Evolutionary conservation across 2,797 vertebrate species (phyloP).

Genomic region (Sebastes flavidus): DNA sequence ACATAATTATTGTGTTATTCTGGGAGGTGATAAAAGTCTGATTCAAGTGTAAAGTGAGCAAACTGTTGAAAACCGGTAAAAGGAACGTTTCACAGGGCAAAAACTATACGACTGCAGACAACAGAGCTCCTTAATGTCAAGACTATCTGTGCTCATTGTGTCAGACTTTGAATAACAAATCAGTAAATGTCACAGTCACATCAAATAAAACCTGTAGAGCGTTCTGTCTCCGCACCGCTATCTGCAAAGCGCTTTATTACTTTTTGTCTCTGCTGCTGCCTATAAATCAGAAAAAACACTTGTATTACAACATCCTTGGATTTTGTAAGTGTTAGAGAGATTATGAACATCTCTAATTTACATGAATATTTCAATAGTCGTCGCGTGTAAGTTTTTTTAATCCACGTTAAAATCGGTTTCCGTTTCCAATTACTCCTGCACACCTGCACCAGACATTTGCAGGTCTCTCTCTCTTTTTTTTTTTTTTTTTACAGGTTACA

Average conservation of each 20-base stretch:
- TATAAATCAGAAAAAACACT: conserved; percentile 19
- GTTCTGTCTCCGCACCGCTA: neutral
- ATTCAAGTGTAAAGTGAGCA: neutral
- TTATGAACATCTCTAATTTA: neutral
- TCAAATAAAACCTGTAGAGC: conserved; percentile 45
- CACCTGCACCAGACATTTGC: conserved; percentile 29
- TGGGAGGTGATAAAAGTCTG: neutral
- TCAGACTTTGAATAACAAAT: conserved; percentile 64
- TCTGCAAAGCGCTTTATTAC: conserved; percentile 17
- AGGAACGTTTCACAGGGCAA: neutral
- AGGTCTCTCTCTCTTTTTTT: neutral
- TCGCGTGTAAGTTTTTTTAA: conserved; percentile 12
- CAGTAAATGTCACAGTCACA: conserved; percentile 47
- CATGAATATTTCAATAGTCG: conserved; percentile 26
- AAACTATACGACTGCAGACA: conserved; percentile 7
- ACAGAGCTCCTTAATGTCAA: conserved; percentile 28
- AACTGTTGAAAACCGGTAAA: neutral
- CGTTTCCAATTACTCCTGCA: conserved; percentile 15
- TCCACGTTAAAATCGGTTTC: conserved; percentile 2
- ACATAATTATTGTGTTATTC: conserved; percentile 8
- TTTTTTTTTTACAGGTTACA: conserved; percentile 52
- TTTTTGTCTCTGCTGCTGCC: neutral
- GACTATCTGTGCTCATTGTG: conserved; percentile 51
- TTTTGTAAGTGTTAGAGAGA: neutral
- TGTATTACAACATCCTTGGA: neutral